A percentile compares a stretch with the other conserved stretches of the same genome.
Conservation (phyloP, 2,113 vertebrate species). For the Aphelocoma coerulescens region DNA sequence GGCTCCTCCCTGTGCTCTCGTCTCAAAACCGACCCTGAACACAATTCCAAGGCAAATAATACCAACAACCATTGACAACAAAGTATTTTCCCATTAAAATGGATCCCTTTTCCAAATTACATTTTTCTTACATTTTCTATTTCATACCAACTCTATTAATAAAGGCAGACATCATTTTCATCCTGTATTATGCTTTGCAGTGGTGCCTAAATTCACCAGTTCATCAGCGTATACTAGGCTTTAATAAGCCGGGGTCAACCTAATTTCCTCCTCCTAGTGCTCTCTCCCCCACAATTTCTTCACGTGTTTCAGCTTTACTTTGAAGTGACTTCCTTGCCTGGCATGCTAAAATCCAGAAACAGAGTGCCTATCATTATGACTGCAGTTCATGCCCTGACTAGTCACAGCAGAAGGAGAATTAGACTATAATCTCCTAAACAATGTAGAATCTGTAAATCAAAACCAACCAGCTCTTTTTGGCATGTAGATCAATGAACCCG, state of each 20-base stretch:
- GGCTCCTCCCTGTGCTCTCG: background rate
- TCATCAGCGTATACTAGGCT: background rate
- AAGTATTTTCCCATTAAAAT: background rate
- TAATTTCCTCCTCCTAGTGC: background rate
- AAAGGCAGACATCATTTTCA: background rate
- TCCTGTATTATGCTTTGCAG: background rate
- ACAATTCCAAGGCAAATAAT: background rate
- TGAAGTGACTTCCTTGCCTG: constrained; percentile 48
- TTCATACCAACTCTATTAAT: background rate
- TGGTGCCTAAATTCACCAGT: background rate
- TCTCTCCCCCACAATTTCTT: background rate
- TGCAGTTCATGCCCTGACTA: constrained; percentile 50
- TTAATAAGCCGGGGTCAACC: background rate
- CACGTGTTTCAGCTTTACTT: constrained; percentile 46
- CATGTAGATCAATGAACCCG: background rate
- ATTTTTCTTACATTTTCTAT: background rate
- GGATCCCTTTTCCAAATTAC: background rate
- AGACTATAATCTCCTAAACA: constrained; percentile 51
- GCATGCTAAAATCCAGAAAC: constrained; percentile 41
- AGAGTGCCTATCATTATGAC: constrained; percentile 2
- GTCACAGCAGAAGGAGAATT: constrained; percentile 35
- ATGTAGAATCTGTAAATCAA: constrained; percentile 53
- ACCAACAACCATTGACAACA: background rate
- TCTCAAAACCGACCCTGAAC: background rate
- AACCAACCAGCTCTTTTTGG: constrained; percentile 17